A percentile compares a stretch with the other conserved stretches of the same genome.
These are phyloP conservation scores for Tautogolabrus adspersus DNA, from an alignment of 2,113 vertebrate species.

Conservation along the genomic window DNA sequence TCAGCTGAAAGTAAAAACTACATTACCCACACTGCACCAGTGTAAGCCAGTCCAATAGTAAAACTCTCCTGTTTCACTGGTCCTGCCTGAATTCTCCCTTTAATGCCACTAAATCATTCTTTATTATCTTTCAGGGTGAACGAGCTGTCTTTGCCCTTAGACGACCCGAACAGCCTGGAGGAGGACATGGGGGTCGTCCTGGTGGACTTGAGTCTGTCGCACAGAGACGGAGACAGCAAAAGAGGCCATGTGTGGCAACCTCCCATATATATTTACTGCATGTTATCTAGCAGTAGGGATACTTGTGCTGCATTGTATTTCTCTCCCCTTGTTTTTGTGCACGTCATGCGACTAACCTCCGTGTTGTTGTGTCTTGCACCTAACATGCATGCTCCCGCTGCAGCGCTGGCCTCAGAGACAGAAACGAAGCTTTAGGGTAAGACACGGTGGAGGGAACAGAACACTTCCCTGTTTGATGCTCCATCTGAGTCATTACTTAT, in stretches of 20 bases:
- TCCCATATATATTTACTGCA: neutral
- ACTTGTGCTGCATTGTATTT: conserved; percentile 5
- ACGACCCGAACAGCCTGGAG: conserved; percentile 96
- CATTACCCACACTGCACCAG: too few relatives aligned
- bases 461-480: too few relatives aligned
- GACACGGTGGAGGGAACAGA: conserved; percentile 39
- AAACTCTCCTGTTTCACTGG: neutral
- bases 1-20: too few relatives aligned
- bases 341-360: conserved; percentile 63
- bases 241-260: conserved; percentile 77
- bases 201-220: conserved; percentile 88
- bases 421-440: conserved; percentile 81
- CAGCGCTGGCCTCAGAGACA: conserved; percentile 76
- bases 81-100: neutral
- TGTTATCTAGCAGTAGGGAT: conserved; percentile 19
- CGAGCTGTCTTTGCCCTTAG: conserved; percentile 86
- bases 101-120: neutral
- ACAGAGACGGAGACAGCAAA: conserved; percentile 87
- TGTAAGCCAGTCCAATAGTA: too few relatives aligned
- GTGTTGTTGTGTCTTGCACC: conserved; percentile 70
- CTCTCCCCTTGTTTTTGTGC: neutral
- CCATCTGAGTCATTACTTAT: neutral
- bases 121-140: conserved; percentile 77
- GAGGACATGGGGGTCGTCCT: conserved; percentile 95
- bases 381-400: conserved; percentile 72